phyloP scores from a whole-genome alignment of 1,140 invertebrate genomes.

The Frieseomelitta varia region DNA sequence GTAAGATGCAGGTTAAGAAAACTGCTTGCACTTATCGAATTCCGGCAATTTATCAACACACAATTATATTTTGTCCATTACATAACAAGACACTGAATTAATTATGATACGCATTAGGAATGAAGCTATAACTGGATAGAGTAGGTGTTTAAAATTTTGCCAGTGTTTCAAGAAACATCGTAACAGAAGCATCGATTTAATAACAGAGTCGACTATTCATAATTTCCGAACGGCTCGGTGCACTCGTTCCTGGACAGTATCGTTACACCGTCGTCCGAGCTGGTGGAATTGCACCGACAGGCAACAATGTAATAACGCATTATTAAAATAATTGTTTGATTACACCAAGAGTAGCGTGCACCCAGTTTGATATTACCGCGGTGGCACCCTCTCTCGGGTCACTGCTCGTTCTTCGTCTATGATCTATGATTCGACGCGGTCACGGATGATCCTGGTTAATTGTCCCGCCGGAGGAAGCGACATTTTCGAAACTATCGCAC shows the following conservation, averaged over 20 bases:
- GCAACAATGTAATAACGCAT: constrained; percentile 42
- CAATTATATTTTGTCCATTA: too few relatives aligned
- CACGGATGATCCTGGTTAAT: not conserved
- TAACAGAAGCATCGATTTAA: not conserved
- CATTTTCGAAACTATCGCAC: not conserved
- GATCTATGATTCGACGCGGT: not conserved
- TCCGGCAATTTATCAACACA: too few relatives aligned
- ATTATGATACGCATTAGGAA: too few relatives aligned
- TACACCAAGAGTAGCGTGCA: not conserved
- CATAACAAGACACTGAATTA: too few relatives aligned
- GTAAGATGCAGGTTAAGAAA: too few relatives aligned
- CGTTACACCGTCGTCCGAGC: constrained; percentile 11
- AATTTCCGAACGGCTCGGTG: not conserved
- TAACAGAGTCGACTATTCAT: not conserved
- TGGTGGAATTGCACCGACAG: constrained; percentile 26
- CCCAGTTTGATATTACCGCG: not conserved
- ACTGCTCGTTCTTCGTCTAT: not conserved
- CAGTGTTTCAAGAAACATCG: not conserved
- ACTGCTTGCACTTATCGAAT: too few relatives aligned
- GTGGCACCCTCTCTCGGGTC: not conserved
- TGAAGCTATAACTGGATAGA: too few relatives aligned
- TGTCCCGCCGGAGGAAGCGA: not conserved
- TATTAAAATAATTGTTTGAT: constrained; percentile 51
- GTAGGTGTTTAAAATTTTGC: too few relatives aligned
- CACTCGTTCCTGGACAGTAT: not conserved